These are phyloP conservation scores for Hesperophylax magnus DNA, from an alignment of 1,140 invertebrate species.

Conservation along the genomic window DNA sequence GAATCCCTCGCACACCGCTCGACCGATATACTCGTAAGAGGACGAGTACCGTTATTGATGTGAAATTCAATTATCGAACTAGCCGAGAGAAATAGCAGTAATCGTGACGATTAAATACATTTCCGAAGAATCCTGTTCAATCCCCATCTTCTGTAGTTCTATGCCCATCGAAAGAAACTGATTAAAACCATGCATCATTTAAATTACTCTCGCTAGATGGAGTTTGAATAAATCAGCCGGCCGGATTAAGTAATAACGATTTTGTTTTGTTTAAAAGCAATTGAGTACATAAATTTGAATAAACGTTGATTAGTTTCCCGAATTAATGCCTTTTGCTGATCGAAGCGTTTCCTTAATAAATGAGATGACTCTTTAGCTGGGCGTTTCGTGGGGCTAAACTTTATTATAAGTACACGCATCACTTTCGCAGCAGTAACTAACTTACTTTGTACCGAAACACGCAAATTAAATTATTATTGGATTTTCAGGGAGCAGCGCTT, in stretches of 20 bases:
- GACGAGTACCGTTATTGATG: conserved; percentile 37
- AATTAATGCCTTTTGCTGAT: conserved; percentile 6
- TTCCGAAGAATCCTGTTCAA: not conserved
- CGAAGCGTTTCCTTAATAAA: not conserved
- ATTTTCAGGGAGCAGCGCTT: too few species aligned
- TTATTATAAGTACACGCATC: not conserved
- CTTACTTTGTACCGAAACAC: too few species aligned
- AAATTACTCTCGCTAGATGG: conserved; percentile 29
- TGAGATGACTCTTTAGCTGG: not conserved
- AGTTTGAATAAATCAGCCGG: conserved; percentile 33
- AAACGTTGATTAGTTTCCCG: not conserved
- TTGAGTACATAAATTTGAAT: not conserved
- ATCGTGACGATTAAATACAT: conserved; percentile 26
- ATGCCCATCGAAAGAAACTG: conserved; percentile 12
- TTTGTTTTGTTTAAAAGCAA: conserved; percentile 11
- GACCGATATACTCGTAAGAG: not conserved
- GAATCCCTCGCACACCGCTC: not conserved
- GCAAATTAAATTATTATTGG: too few species aligned
- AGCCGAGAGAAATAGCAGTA: not conserved
- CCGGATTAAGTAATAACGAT: conserved; percentile 20
- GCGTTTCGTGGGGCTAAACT: not conserved
- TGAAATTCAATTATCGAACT: conserved; percentile 40
- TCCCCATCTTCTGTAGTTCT: not conserved
- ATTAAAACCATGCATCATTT: conserved; percentile 31
- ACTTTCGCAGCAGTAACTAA: not conserved